Evolutionary conservation across 2,797 vertebrate genomes (phyloP).

Genomic region (Aselliscus stoliczkanus): DNA sequence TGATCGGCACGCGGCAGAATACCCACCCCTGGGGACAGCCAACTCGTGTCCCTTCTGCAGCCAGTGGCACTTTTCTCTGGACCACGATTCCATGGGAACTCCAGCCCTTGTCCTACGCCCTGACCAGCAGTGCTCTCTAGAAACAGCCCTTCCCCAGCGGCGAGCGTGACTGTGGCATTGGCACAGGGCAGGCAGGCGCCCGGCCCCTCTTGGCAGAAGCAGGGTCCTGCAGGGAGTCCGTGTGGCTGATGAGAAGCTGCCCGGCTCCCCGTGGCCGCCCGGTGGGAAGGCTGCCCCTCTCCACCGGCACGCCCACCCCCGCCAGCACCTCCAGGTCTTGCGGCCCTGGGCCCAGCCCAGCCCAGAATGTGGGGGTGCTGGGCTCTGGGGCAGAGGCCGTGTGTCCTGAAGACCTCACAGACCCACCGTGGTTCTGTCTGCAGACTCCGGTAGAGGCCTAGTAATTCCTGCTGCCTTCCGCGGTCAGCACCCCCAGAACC

Average conservation of each 20-base stretch:
- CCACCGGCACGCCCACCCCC: background rate
- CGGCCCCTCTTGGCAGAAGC: background rate
- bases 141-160: accelerated
- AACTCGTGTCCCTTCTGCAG: accelerated
- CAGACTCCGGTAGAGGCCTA: accelerated
- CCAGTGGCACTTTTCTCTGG: accelerated
- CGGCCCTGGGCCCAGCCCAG: no score
- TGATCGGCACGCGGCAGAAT: no score
- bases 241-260: accelerated
- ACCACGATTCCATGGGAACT: accelerated
- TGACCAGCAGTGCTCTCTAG: accelerated
- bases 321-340: accelerated
- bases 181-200: background rate
- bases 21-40: accelerated
- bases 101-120: background rate
- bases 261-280: accelerated
- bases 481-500: background rate
- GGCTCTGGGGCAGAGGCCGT: background rate
- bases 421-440: background rate
- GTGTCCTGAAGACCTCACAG: background rate
- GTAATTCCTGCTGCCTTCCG: background rate
- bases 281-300: accelerated
- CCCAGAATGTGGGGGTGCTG: no score
- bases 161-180: accelerated
- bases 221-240: accelerated